These are phyloP conservation scores for Eucriotettix oculatus DNA, from an alignment of 2,888 invertebrate species.

Conservation along the genomic window DNA sequence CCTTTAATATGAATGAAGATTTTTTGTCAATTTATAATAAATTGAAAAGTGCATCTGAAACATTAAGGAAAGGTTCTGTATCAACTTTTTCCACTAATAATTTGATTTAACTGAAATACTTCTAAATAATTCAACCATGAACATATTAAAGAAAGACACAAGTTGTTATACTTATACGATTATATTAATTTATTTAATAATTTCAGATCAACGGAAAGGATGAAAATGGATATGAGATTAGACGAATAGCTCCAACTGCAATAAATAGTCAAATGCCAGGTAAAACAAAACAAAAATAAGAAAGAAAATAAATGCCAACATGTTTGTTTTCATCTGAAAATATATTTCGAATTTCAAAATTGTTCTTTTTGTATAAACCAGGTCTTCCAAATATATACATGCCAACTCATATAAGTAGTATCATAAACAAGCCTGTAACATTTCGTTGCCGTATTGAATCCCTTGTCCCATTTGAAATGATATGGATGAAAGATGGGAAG, in stretches of 20 bases:
- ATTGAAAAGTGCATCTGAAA: too few relatives aligned
- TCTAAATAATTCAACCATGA: background rate
- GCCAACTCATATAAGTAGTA: constrained; percentile 22
- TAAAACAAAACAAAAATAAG: constrained; percentile 14
- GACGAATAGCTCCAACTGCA: constrained; percentile 46
- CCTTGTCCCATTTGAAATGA: constrained; percentile 38
- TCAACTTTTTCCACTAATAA: too few relatives aligned
- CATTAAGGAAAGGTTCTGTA: too few relatives aligned
- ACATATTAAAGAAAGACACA: background rate
- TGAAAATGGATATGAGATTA: constrained; percentile 38
- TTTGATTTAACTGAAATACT: background rate
- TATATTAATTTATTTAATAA: background rate
- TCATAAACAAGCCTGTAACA: constrained; percentile 30
- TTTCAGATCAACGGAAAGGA: constrained; percentile 45
- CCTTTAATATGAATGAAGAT: too few relatives aligned
- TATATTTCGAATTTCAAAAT: background rate
- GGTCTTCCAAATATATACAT: constrained; percentile 33
- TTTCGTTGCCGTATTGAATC: constrained; percentile 44
- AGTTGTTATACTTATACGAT: too few relatives aligned
- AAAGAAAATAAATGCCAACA: background rate
- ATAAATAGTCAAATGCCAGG: constrained; percentile 41
- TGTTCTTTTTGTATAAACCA: constrained; percentile 24
- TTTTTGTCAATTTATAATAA: too few relatives aligned
- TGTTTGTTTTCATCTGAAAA: background rate
- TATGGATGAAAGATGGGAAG: constrained; percentile 31